These are phyloP conservation scores for Oceanodroma tethys DNA, from an alignment of 2,113 vertebrate genomes.

Conservation along the genomic window DNA sequence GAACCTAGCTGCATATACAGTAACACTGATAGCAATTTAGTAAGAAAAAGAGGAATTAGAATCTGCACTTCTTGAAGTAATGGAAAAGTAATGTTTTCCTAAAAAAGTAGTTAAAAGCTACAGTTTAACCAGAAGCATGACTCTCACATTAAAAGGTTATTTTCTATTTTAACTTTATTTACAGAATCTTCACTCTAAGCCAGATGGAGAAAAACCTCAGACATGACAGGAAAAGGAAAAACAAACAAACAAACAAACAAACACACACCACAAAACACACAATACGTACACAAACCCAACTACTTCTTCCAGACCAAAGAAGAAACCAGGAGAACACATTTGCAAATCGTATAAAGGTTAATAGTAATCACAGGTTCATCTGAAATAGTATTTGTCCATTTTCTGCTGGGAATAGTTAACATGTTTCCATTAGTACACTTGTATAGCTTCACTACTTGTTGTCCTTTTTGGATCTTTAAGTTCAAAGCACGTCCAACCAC, in stretches of 20 bases:
- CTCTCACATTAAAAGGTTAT: background rate
- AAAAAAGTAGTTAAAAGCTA: background rate
- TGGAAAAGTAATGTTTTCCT: background rate
- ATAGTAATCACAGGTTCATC: background rate
- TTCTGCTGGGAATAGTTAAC: background rate
- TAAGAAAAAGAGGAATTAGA: background rate
- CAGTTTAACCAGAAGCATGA: background rate
- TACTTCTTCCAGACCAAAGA: background rate
- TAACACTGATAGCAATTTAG: background rate
- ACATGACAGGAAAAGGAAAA: background rate
- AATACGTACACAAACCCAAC: background rate
- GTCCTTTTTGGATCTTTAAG: background rate
- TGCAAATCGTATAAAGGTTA: background rate
- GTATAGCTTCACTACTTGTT: background rate
- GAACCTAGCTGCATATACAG: background rate
- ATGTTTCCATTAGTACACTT: background rate
- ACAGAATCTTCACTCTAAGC: background rate
- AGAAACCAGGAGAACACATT: background rate
- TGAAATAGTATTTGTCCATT: background rate
- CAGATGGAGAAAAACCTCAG: background rate
- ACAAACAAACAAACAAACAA: background rate
- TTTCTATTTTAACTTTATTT: background rate
- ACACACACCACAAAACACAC: too few species aligned
- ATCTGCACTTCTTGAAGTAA: background rate
- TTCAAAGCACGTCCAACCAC: background rate